Conservation (phyloP, 2,113 vertebrate species). For the Thomomys bottae region DNA sequence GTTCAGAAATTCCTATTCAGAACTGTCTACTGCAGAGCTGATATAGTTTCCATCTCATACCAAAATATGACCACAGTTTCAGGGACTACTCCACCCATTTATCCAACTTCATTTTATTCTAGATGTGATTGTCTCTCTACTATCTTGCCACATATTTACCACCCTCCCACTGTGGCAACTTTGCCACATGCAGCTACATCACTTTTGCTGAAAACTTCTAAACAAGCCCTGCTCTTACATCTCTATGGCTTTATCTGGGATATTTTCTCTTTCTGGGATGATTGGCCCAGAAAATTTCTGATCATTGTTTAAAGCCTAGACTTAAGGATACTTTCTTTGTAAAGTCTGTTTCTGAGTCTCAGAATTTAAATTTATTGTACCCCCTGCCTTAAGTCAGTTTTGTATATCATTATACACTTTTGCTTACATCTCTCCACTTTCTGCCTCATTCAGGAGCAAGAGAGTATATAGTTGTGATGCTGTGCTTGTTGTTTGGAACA, state of each 20-base stretch:
- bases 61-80: not conserved
- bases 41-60: not conserved
- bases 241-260: not conserved
- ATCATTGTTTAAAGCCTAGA: not conserved
- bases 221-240: not conserved
- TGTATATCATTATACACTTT: not conserved
- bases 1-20: not conserved
- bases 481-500: not conserved
- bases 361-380: not conserved
- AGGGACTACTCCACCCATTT: not conserved
- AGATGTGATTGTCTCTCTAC: not conserved
- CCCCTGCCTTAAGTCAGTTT: not conserved
- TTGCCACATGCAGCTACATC: not conserved
- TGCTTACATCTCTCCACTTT: not conserved
- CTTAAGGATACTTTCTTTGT: not conserved
- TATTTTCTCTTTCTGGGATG: slow-evolving; percentile 29
- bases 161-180: not conserved
- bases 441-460: not conserved
- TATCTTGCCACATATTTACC: not conserved
- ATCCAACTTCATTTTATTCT: not conserved
- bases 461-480: not conserved
- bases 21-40: not conserved
- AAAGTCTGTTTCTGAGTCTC: not conserved
- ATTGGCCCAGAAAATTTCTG: not conserved
- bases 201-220: slow-evolving; percentile 1